Conservation (phyloP, 2,797 vertebrate genomes). For the Centropyge bicolor region DNA sequence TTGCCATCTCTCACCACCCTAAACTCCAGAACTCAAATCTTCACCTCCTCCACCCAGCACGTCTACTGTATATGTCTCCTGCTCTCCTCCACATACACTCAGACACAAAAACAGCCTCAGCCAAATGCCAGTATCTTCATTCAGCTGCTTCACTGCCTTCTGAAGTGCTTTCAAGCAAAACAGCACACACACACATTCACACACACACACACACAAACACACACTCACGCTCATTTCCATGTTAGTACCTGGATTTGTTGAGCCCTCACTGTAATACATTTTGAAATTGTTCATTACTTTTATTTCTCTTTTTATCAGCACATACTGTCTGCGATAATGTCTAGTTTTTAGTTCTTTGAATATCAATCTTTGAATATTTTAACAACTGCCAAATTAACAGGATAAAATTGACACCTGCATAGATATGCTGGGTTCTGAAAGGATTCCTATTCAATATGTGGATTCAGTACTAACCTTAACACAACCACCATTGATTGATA, state of each 20-base stretch:
- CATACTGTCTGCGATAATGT: background rate
- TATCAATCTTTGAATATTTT: background rate
- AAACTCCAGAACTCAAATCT: slow-evolving; percentile 39
- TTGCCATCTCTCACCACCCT: slow-evolving; percentile 27
- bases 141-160: background rate
- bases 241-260: background rate
- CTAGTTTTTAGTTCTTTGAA: background rate
- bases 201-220: background rate
- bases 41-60: slow-evolving; percentile 8
- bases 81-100: background rate
- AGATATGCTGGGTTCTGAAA: background rate
- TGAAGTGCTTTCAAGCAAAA: background rate
- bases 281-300: background rate
- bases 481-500: background rate
- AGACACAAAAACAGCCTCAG: background rate
- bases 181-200: background rate
- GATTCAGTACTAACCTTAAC: background rate
- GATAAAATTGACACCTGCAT: background rate
- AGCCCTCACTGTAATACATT: background rate
- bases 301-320: background rate
- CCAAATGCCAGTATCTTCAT: slow-evolving; percentile 10
- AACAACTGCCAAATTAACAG: background rate
- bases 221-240: background rate
- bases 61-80: slow-evolving; percentile 10
- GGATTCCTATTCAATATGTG: background rate